Conservation (phyloP, 2,113 vertebrate genomes). For the Montifringilla adamsi region DNA sequence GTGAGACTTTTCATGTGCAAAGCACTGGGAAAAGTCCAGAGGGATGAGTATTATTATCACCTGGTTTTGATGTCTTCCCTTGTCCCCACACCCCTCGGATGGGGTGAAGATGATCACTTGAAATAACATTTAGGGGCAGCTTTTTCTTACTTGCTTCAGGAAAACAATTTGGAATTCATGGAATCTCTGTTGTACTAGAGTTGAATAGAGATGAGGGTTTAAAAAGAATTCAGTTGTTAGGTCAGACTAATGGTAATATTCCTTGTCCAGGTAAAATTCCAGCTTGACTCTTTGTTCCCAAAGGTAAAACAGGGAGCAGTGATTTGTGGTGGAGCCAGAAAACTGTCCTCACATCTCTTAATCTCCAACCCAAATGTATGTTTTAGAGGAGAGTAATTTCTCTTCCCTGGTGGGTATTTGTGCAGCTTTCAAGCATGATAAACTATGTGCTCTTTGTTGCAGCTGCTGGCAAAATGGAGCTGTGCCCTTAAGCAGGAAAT, state of each 20-base stretch:
- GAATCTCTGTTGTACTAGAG: neutral
- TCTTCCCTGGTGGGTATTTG: constrained; percentile 21
- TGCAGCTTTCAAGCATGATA: constrained; percentile 26
- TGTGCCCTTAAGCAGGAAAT: constrained; percentile 27
- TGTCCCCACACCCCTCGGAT: neutral
- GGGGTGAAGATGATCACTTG: neutral
- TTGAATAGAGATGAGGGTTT: neutral
- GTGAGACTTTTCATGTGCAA: constrained; percentile 31
- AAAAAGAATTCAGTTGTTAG: neutral
- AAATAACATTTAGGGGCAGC: neutral
- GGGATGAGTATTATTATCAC: neutral
- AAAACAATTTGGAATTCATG: neutral
- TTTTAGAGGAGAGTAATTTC: neutral
- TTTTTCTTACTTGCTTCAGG: neutral
- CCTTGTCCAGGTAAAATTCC: neutral
- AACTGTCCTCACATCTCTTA: neutral
- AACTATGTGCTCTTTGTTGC: neutral
- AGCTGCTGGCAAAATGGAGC: constrained; percentile 38
- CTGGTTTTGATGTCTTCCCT: neutral
- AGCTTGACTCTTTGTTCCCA: neutral
- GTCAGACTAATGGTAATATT: neutral
- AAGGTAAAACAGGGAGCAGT: neutral
- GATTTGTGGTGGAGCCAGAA: neutral
- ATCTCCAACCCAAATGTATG: neutral
- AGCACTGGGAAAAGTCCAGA: neutral